Evolutionary conservation across 2,797 vertebrate genomes (phyloP), one percentile per base, ranked within the genome.

Genomic region (Enteromius treurensis): DNA sequence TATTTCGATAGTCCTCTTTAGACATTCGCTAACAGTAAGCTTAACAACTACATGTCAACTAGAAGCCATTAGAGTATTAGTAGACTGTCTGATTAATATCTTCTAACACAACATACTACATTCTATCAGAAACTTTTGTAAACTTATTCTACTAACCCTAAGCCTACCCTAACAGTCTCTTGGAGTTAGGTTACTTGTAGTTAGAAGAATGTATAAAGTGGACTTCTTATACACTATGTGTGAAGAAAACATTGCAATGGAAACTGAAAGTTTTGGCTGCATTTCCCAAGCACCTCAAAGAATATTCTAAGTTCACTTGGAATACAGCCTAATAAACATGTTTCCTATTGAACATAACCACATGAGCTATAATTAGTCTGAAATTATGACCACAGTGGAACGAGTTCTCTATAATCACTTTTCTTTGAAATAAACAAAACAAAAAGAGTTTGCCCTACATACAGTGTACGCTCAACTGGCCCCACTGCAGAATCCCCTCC

Each of bases 401-500:
- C 15, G 5, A 65, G n/a, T 74, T 65, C 53, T 62, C 47, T 1
- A 26, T 71, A 71, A 74, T 67, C 70, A 73, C 32, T 42, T 78
- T 65, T 49, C 10, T 78, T 58, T 80, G 34, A 80, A 74, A 81
- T 71, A 85, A 82, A 75, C 68, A 75, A 62, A 58, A 79, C 49
- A 34, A 78, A 88, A 87, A 80, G 55, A 87, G 78, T 79, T 78
- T 87, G 82, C 78, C 85, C 64, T 65, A 2, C 65, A 65, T 80
- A 64, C 79, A 85, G 47, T 91, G 89, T 89, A 87, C 87, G 85
- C 90, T 87, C 87, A 87, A 83, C 89, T 53, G 73, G 84, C 81
- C 19, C 76, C 70, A 76, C 80, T 86, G 83, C 87, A 90, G 87
- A 89, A 86, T 87, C 88, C 88, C 90, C 90, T 75, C 89, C 60